Base-by-base conservation (phyloP, 2,113 vertebrate species). In the Microcebus tavaratra region DNA sequence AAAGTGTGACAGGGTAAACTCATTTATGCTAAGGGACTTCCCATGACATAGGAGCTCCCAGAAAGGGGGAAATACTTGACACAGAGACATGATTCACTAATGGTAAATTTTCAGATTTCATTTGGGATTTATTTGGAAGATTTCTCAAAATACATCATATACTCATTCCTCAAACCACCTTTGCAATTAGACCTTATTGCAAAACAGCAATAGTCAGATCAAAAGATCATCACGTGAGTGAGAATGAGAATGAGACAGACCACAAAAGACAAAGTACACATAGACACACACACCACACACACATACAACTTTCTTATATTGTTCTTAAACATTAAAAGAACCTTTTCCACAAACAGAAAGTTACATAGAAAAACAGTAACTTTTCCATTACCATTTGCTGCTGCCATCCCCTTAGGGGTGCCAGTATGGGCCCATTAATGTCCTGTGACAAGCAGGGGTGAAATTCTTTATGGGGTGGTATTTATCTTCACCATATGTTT, bases 401-500 rank as follows among this genome's bases (percentile, higher is more conserved):
- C 89, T 82, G 55, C 65, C 63, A 82, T 67, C 57, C 78, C 91
- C 84, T 61, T 63, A 91, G 89, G 93, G 93, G 59, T 84, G 65
- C 61, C 91, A 90, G 65, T 90, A 61, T 68, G 87, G 89, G 83
- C 90, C 4, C 0, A 89, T 90, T 97, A 98, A 98, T 97, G 96
- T 97, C 80, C 96, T 97, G 93, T 97, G 96, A 94, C 80, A 53
- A 97, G 92, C 73, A 85, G 75, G 94, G 97, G 97, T 97, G 96
- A 97, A 36, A 93, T 50, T 97, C 92, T 98, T 97, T 97, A 97
- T 98, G 84, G 79, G 48, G 65, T 59, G 36, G 25, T 85, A 89
- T 96, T 96, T 96, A 96, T 90, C 17, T 34, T 96, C 72, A 92
- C 98, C 97, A 97, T 97, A 97, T 98, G 97, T 94, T 98, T 96